Percentiles rank a stretch among this genome's conserved stretches.
Conservation (phyloP, 1,140 invertebrate genomes). For the Eufriesea mexicana region DNA sequence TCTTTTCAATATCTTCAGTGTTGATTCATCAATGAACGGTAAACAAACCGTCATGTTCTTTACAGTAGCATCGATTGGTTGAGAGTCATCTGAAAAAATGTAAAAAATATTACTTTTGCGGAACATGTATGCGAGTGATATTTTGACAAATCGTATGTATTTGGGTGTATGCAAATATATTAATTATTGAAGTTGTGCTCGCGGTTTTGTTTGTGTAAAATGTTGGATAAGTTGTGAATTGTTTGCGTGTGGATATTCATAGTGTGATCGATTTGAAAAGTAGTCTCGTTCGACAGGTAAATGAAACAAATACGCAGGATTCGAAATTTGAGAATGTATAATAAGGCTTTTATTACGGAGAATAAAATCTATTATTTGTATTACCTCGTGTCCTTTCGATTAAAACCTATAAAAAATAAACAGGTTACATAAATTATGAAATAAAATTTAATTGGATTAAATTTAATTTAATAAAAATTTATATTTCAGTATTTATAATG, state of each 20-base stretch:
- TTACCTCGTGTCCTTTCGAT: neutral
- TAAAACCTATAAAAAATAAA: too few relatives aligned
- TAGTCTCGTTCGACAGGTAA: neutral
- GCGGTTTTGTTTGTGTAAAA: neutral
- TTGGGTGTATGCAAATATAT: neutral
- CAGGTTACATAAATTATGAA: too few relatives aligned
- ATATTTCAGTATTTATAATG: too few relatives aligned
- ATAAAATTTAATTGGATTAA: too few relatives aligned
- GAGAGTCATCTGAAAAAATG: neutral
- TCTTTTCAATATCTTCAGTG: neutral
- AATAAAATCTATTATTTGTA: neutral
- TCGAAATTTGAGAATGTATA: neutral
- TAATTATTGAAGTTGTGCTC: neutral
- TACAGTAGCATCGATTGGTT: neutral
- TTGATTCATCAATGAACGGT: neutral
- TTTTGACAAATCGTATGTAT: neutral
- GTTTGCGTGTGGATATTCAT: neutral
- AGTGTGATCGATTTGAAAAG: neutral
- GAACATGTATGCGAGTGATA: neutral
- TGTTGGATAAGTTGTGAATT: neutral
- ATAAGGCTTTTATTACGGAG: neutral
- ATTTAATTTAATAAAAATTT: too few relatives aligned
- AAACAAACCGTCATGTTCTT: neutral
- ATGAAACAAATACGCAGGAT: neutral
- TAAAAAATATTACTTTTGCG: neutral